A percentile compares a stretch with the other conserved stretches of the same genome.
Conservation (phyloP, 2,113 vertebrate genomes). For the Ammodytes dubius region DNA sequence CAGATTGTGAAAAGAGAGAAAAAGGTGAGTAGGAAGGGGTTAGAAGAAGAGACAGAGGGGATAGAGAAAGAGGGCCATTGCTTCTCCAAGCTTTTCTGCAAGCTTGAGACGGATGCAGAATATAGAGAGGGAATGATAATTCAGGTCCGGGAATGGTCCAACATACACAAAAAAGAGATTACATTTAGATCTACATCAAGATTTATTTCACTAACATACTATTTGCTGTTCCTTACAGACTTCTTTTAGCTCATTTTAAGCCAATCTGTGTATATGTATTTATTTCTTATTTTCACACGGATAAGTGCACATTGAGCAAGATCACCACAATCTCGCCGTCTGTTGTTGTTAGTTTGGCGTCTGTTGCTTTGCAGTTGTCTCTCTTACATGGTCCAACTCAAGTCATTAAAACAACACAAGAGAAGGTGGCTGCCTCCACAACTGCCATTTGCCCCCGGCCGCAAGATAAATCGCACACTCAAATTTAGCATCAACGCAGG, state of each 20-base stretch:
- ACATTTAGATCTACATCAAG: constrained; percentile 48
- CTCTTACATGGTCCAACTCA: constrained; percentile 38
- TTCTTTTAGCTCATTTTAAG: background rate
- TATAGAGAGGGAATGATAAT: constrained; percentile 89
- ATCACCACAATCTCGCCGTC: background rate
- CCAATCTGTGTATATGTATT: background rate
- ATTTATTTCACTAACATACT: constrained; percentile 33
- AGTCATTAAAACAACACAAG: constrained; percentile 60
- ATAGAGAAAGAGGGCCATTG: constrained; percentile 78
- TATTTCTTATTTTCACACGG: background rate
- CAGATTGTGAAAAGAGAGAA: constrained; percentile 64
- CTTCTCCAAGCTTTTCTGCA: constrained; percentile 81
- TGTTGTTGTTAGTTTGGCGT: background rate
- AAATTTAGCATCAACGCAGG: constrained; percentile 60
- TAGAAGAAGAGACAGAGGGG: constrained; percentile 83
- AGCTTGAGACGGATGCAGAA: constrained; percentile 89
- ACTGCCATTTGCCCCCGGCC: constrained; percentile 55
- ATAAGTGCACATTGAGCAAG: background rate
- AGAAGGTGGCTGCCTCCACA: constrained; percentile 64
- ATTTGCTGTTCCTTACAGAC: background rate
- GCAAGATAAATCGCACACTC: constrained; percentile 65
- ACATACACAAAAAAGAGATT: constrained; percentile 66
- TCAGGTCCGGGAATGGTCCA: constrained; percentile 88
- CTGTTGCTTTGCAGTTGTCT: constrained; percentile 18
- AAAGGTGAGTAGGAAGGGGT: constrained; percentile 82